Evolutionary conservation across 37 sponge, comb jelly and placozoan genomes (phyloP), one percentile per base, ranked within the genome.

Genomic region (Ianthella basta): DNA sequence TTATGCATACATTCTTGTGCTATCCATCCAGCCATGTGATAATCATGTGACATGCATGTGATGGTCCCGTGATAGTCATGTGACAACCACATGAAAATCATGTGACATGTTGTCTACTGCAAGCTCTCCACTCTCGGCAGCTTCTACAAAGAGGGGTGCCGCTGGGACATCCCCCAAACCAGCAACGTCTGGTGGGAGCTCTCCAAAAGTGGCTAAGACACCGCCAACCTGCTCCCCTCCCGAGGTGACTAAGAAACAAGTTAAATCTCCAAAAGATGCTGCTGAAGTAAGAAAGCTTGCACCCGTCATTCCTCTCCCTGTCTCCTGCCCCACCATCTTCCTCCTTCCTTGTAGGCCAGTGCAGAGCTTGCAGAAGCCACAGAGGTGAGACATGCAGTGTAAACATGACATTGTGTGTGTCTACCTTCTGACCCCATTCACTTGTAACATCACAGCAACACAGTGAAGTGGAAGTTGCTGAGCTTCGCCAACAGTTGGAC

Each of bases 71-170:
- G n/a, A n/a, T n/a, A n/a, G 32, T 23, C 25, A 23, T 41, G 54
- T 33, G 15, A 15, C 16, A 16, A 35, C 18, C 15, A 19, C 15
- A 23, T 59, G 60, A 59, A 30, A 18, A 30, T 13, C 18, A n/a
- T 82, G 44, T 63, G 19, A 36, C 21, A n/a, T 69, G 57, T 23
- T 18, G 10, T 29, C 33, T 30, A 25, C 14, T 83, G 59, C 59
- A 14, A 55, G 59, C 83, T 81, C 67, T 84, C 16, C 50, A 67
- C n/a, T 86, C 93, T 96, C 95, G 80, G 84, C 95, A 36, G 96
- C 98, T 12, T 95, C 92, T 87, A 21, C n/a, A 64, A 30, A 64
- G n/a, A 29, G 29, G 6, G 27, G 27, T 10, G 20, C 66, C 27
- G 29, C 66, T 21, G 66, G 23, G 12, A 24, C 73, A 34, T 40